phyloP scores from a whole-genome alignment of 2,113 vertebrate species.

The Oreotragus oreotragus region DNA sequence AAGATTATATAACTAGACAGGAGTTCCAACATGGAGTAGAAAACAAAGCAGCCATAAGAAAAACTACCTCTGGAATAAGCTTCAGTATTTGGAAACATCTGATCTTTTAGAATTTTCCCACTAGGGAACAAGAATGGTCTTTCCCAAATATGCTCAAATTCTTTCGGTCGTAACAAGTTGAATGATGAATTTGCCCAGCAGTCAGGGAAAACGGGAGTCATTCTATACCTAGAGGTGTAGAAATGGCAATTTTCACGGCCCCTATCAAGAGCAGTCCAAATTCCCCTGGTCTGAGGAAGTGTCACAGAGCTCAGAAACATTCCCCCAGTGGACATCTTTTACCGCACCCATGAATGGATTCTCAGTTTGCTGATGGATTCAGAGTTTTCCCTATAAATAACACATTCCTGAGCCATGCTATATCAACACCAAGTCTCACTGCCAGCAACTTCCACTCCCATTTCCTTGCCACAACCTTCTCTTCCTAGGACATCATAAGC shows the following conservation, averaged over 20 bases:
- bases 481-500: neutral
- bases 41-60: neutral
- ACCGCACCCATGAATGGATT: constrained; percentile 69
- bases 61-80: constrained; percentile 1
- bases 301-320: neutral
- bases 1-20: neutral
- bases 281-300: constrained; percentile 37
- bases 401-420: constrained; percentile 50
- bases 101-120: neutral
- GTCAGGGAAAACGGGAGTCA: neutral
- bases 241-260: neutral
- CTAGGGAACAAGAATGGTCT: neutral
- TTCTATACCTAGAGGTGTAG: neutral
- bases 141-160: neutral
- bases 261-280: neutral
- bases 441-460: neutral
- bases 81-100: neutral
- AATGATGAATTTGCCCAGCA: neutral
- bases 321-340: constrained; percentile 48
- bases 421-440: constrained; percentile 28
- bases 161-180: neutral
- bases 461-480: neutral
- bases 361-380: constrained; percentile 36
- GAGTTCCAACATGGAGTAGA: neutral
- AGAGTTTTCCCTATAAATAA: constrained; percentile 57